phyloP scores from a whole-genome alignment of 2,797 vertebrate genomes.

The Xiphorhynchus erythropygius region DNA sequence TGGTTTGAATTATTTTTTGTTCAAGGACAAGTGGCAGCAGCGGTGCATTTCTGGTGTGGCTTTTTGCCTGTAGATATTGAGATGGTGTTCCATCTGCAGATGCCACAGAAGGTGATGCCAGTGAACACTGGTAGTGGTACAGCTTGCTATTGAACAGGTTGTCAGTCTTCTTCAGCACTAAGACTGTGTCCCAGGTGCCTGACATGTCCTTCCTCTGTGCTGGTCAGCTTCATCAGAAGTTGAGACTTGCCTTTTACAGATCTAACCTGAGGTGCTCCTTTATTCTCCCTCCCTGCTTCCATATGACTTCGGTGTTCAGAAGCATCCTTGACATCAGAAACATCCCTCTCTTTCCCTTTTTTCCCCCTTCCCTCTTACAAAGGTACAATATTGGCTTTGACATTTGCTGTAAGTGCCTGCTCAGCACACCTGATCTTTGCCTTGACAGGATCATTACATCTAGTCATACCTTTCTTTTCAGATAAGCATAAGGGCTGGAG shows the following conservation, averaged over 20 bases:
- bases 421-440: background rate
- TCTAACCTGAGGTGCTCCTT: background rate
- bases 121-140: rapidly evolving
- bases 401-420: background rate
- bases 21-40: background rate
- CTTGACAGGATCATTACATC: background rate
- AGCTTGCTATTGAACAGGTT: background rate
- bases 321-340: background rate
- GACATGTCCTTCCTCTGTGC: background rate
- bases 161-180: background rate
- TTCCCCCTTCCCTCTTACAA: background rate
- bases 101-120: background rate
- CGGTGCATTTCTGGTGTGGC: background rate
- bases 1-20: background rate
- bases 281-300: background rate
- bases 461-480: background rate
- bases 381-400: rapidly evolving
- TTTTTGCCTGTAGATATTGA: background rate
- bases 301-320: background rate
- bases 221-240: background rate
- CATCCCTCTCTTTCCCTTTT: no score
- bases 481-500: background rate
- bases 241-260: background rate
- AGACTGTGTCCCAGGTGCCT: background rate
- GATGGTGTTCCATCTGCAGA: background rate